Evolutionary conservation across 2,797 vertebrate genomes (phyloP), one percentile per base, ranked within the genome.

Genomic region (Acrocephalus scirpaceus): DNA sequence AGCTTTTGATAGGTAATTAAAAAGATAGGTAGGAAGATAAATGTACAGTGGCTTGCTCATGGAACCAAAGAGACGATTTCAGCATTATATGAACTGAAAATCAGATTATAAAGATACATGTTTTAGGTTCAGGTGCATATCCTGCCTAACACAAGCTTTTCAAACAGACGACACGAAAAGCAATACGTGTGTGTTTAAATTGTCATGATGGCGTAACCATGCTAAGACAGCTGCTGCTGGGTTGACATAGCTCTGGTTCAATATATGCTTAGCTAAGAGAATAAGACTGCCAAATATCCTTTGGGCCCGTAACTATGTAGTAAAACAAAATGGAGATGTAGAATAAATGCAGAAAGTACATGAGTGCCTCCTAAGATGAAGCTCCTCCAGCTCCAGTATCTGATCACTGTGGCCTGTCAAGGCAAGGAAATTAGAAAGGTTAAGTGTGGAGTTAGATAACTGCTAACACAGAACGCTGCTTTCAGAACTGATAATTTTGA

Each of bases 201-300:
- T 45, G 36, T 45, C 0, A 0, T 19, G 54, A 16, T 62, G 21
- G 14, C 3, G 0, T 78, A 76, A 79, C 36, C 27, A 8, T 40
- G 51, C 27, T 51, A 34, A 58, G 62, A 18, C 22, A 84, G 32
- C 44, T 70, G 34, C 64, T 66, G 30, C 14, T 34, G 60, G 30
- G 8, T 12, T 69, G 47, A 19, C 2, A 0, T 81, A 45, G 64
- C 36, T 88, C 48, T 88, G 17, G 3, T 84, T 90, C 32, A 21
- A 0, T 64, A 19, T 45, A 27, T 56, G 29, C 47, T 61, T 61
- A 86, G 23, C 45, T 94, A 42, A 72, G 36, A 74, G 32, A 86
- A 10, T 45, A 26, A 42, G 50, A 47, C 54, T 45, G 32, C 18
- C 50, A 45, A 8, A 16, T 72, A 30, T 20, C 8, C n/a, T 80